A percentile compares a stretch with the other conserved stretches of the same genome.
phyloP scores from a whole-genome alignment of 1,140 invertebrate species.

The Lamellibrachia luymesi region DNA sequence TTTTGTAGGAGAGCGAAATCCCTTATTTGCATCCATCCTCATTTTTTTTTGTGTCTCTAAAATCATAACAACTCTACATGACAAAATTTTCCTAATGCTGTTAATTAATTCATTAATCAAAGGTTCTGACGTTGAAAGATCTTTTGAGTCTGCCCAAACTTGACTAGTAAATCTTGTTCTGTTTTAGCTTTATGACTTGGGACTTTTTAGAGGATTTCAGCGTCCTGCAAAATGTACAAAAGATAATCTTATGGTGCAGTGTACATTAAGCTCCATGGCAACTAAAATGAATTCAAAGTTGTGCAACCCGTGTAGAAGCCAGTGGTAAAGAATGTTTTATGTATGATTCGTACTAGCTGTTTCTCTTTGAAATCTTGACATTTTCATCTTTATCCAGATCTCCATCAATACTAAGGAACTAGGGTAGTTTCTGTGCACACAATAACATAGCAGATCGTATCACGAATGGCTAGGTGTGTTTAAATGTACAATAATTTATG shows the following conservation, averaged over 20 bases:
- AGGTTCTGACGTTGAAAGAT: not conserved
- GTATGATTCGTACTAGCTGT: not conserved
- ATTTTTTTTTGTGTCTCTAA: not conserved
- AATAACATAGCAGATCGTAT: not conserved
- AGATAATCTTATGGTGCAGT: not conserved
- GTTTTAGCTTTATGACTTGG: not conserved
- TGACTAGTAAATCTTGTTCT: not conserved
- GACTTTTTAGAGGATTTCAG: not conserved
- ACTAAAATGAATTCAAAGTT: no score
- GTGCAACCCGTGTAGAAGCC: no score
- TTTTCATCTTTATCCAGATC: not conserved
- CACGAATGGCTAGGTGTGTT: not conserved
- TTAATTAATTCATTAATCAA: not conserved
- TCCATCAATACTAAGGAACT: not conserved
- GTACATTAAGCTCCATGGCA: no score
- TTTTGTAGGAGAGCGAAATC: not conserved
- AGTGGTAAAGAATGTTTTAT: no score
- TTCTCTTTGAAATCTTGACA: not conserved
- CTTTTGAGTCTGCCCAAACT: not conserved
- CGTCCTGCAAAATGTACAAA: not conserved
- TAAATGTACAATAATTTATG: not conserved
- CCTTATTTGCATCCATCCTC: not conserved
- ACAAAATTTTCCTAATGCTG: not conserved
- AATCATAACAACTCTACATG: no score
- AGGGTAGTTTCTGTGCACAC: not conserved